Percentiles rank a stretch among this genome's conserved stretches.
Evolutionary conservation across 2,888 invertebrate species (phyloP).

Genomic region (Metallyticus violacea): DNA sequence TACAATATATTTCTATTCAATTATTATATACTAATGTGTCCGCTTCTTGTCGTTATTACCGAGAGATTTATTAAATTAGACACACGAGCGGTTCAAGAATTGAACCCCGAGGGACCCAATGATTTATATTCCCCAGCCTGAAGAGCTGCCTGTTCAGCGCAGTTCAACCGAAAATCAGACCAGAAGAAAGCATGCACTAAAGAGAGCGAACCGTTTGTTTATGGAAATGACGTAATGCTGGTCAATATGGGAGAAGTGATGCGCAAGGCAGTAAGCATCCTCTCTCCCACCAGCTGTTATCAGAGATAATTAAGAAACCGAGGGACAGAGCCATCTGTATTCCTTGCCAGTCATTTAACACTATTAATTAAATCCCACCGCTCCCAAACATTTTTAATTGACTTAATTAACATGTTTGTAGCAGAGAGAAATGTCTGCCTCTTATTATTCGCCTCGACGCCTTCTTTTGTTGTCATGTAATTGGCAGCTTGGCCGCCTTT

Average conservation of each 20-base stretch:
- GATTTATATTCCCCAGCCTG: too few species aligned
- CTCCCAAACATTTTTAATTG: background rate
- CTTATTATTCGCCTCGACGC: background rate
- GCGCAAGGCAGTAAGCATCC: background rate
- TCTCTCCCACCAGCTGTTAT: background rate
- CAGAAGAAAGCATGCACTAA: too few species aligned
- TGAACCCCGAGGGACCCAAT: too few species aligned
- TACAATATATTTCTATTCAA: too few species aligned
- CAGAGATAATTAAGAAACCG: background rate
- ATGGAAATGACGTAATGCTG: background rate
- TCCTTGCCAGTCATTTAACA: background rate
- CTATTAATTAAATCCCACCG: background rate
- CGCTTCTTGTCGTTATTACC: too few species aligned
- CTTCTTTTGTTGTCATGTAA: background rate
- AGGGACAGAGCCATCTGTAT: background rate
- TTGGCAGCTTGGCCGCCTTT: background rate
- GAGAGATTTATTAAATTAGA: too few species aligned
- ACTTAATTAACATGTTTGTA: conserved; percentile 6
- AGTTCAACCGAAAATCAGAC: too few species aligned
- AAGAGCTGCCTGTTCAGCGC: too few species aligned
- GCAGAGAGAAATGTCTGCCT: background rate
- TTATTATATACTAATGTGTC: too few species aligned
- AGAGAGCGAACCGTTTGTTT: too few species aligned
- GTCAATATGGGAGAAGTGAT: background rate
- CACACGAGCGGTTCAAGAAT: too few species aligned